Evolutionary conservation across 2,113 vertebrate genomes (phyloP).

Genomic region (Peromyscus maniculatus): DNA sequence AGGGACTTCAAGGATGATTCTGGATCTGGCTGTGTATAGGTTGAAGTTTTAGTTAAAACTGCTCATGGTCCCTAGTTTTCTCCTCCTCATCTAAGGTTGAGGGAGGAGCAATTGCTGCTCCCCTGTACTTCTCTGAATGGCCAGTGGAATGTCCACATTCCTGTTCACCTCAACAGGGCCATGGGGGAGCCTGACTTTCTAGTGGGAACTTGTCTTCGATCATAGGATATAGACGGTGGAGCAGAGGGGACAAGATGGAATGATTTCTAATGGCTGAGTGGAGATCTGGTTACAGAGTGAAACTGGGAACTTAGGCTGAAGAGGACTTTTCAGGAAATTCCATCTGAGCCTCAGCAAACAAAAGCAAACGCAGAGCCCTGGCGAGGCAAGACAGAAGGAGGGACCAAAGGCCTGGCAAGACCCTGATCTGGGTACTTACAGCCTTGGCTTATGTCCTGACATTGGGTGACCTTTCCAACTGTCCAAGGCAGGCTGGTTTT

Average conservation of each 20-base stretch:
- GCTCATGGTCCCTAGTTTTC: background rate
- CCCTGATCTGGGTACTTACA: background rate
- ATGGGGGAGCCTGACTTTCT: background rate
- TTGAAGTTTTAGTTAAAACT: background rate
- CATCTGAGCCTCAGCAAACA: background rate
- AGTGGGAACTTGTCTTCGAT: background rate
- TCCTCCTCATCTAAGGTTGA: background rate
- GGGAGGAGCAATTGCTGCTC: background rate
- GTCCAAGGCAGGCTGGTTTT: constrained; percentile 35
- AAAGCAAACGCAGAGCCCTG: background rate
- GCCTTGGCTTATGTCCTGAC: constrained; percentile 20
- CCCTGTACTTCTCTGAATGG: background rate
- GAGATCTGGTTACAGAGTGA: background rate
- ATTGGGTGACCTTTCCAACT: constrained; percentile 48
- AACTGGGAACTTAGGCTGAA: background rate
- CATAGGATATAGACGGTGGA: background rate
- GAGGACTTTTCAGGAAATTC: constrained; percentile 49
- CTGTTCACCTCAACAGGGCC: background rate
- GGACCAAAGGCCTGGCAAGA: background rate
- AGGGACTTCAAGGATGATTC: constrained; percentile 1
- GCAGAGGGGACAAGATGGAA: background rate
- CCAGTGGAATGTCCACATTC: background rate
- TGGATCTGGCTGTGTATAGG: too few relatives aligned
- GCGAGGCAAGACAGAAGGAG: background rate
- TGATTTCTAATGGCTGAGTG: background rate